Evolutionary conservation across 2,888 invertebrate species (phyloP), one percentile per base, ranked within the genome.

Genomic region (Rhamphomyia laevipes): DNA sequence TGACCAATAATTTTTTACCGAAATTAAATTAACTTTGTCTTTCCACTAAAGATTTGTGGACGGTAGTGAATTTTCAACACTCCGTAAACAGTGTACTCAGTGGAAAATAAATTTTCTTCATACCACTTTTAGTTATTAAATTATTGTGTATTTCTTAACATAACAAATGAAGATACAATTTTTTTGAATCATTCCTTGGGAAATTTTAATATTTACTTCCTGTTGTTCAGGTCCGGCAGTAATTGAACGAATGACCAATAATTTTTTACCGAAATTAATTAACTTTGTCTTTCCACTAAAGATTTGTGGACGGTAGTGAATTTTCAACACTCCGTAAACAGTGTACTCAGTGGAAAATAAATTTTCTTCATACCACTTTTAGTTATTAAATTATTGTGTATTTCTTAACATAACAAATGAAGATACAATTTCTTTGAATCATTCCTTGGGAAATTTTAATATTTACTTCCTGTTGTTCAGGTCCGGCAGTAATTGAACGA

Each of bases 261-360:
- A n/a, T n/a, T n/a, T n/a, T n/a, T n/a, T n/a, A n/a, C n/a, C n/a
- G n/a, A n/a, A n/a, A n/a, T n/a, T n/a, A n/a, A n/a, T n/a, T n/a
- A n/a, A n/a, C n/a, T n/a, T n/a, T n/a, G n/a, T n/a, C n/a, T 12
- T 17, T 57, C 68, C 67, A 67, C 67, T 59, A 59, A 58, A 49
- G 67, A 68, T 68, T 67, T 66, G 67, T 65, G 58, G 63, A 64
- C 57, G 61, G 62, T 63, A 60, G 63, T 63, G 66, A 66, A 46
- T 30, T 44, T 5, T 48, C n/a, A 54, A 64, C 66, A 62, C 64
- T 63, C 59, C 62, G 58, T 65, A 59, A 63, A 63, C 67, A 68
- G 68, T 68, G 68, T 68, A 67, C 66, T 67, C 64, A 60, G 69
- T 69, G 68, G 69, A 55, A 68, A 68, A 47, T 23, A 60, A 67